phyloP scores from a whole-genome alignment of 2,797 vertebrate genomes.

The Macrochelys suwanniensis region DNA sequence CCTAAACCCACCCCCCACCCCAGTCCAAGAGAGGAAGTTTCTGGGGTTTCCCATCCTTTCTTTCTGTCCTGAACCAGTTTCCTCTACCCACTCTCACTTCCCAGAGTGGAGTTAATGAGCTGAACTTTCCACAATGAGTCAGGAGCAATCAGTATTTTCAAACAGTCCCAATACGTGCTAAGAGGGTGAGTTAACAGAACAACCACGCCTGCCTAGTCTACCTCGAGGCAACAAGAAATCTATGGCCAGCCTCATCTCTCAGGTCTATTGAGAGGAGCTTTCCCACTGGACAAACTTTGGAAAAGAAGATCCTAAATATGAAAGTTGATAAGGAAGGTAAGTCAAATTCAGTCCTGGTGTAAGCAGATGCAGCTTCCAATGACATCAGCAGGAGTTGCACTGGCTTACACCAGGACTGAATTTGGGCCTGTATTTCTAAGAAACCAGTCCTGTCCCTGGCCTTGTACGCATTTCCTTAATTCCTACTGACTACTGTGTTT shows the following conservation, averaged over 20 bases:
- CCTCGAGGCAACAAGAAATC: background rate
- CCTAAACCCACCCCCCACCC: background rate
- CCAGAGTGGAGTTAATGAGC: background rate
- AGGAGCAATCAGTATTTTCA: background rate
- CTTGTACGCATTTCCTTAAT: slow-evolving; percentile 60
- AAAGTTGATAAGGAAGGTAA: background rate
- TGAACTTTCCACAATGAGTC: background rate
- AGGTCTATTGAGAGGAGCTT: background rate
- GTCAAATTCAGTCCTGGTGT: slow-evolving; percentile 44
- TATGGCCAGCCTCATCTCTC: background rate
- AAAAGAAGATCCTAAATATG: background rate
- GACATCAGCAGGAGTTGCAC: slow-evolving; percentile 37
- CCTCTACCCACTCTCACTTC: background rate
- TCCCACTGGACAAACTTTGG: background rate
- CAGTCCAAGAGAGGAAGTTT: background rate
- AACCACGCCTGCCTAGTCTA: background rate
- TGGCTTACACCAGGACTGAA: slow-evolving; percentile 37
- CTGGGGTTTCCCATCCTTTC: background rate
- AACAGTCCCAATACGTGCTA: background rate
- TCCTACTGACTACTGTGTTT: slow-evolving; percentile 46
- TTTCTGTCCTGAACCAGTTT: background rate
- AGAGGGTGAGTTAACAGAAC: background rate
- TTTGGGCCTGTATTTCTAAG: slow-evolving; percentile 48
- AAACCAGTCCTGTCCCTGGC: slow-evolving; percentile 51
- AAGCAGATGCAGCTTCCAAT: slow-evolving; percentile 45